A percentile compares a stretch with the other conserved stretches of the same genome.
Conservation (phyloP, 2,113 vertebrate genomes). For the Triplophysa siluroides region DNA sequence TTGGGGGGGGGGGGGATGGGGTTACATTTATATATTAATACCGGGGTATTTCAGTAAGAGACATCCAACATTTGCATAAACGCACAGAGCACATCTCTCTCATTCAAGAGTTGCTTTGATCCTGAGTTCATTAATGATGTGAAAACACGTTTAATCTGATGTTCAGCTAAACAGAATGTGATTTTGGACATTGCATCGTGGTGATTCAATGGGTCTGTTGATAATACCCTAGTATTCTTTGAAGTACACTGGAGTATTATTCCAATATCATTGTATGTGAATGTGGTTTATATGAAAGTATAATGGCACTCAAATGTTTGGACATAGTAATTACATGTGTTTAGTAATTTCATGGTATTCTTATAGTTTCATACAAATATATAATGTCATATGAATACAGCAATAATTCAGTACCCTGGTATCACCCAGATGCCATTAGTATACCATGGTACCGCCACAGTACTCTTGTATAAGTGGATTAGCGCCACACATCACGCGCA, state of each 20-base stretch:
- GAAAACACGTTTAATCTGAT: neutral
- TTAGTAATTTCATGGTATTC: neutral
- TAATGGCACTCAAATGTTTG: no score
- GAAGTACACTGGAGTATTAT: neutral
- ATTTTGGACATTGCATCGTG: neutral
- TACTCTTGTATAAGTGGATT: neutral
- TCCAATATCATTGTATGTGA: no score
- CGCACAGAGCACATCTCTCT: neutral
- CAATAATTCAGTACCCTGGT: neutral
- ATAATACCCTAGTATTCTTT: neutral
- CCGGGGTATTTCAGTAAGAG: neutral
- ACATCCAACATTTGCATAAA: neutral
- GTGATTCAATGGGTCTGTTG: neutral
- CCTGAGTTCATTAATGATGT: neutral
- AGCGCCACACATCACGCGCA: slow-evolving; percentile 1
- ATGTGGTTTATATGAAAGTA: no score
- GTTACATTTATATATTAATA: slow-evolving; percentile 14
- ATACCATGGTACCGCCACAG: neutral
- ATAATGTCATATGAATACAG: neutral
- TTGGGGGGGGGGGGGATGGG: no score
- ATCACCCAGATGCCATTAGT: neutral
- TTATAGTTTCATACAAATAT: neutral
- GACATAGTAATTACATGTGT: no score
- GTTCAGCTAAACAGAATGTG: neutral
- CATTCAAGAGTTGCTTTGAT: slow-evolving; percentile 6